A percentile compares a stretch with the other conserved stretches of the same genome.
Conservation (phyloP, 2,888 invertebrate genomes). For the Metallyticus violacea region DNA sequence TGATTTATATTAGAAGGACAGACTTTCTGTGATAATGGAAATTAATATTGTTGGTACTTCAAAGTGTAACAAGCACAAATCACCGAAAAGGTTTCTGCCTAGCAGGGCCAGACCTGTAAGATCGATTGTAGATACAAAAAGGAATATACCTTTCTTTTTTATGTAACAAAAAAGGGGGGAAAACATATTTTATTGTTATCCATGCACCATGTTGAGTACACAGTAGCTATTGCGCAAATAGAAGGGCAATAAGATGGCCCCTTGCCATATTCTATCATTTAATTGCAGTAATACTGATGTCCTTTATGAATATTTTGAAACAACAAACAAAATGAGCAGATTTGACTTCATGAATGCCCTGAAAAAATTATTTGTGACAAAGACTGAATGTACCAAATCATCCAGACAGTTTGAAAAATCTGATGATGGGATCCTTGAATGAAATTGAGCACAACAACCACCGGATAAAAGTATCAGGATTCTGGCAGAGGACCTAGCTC, state of each 20-base stretch:
- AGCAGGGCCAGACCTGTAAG: neutral
- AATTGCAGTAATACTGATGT: neutral
- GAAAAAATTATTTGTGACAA: neutral
- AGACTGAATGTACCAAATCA: too few species aligned
- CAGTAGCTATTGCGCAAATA: too few species aligned
- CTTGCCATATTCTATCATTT: too few species aligned
- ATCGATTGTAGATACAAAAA: neutral
- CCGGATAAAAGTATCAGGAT: too few species aligned
- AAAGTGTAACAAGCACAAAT: slow-evolving; percentile 33
- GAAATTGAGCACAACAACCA: too few species aligned
- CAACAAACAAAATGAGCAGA: neutral
- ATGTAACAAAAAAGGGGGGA: too few species aligned
- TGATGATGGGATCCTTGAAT: too few species aligned
- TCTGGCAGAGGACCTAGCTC: too few species aligned
- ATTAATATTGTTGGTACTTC: slow-evolving; percentile 36
- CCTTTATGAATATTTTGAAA: neutral
- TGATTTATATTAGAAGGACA: slow-evolving; percentile 35
- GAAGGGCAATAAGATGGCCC: too few species aligned
- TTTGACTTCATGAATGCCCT: neutral
- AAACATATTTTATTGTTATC: too few species aligned
- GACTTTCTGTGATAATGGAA: slow-evolving; percentile 29
- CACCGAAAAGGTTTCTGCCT: slow-evolving; percentile 25
- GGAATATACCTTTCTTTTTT: too few species aligned
- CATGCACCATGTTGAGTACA: neutral
- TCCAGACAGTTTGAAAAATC: neutral